These are phyloP conservation scores for Pseudochirops corinnae DNA, from an alignment of 2,797 vertebrate genomes.

Conservation along the genomic window DNA sequence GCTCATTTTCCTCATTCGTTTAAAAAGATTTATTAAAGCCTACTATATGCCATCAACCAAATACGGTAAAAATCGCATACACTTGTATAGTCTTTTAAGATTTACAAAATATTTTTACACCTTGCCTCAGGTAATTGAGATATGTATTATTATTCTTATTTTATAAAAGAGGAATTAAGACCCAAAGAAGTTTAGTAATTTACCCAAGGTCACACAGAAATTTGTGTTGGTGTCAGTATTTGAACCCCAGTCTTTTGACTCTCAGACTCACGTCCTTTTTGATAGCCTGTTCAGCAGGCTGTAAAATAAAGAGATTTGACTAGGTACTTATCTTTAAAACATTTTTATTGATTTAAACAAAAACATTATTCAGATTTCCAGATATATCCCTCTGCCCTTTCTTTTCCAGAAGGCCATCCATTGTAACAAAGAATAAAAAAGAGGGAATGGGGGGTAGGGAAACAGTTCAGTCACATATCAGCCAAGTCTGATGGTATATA, in stretches of 20 bases:
- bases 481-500: neutral
- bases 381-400: neutral
- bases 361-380: neutral
- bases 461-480: neutral
- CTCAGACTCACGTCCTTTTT: neutral
- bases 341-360: neutral
- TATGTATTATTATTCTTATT: neutral
- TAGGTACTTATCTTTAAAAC: neutral
- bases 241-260: neutral
- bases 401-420: neutral
- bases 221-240: neutral
- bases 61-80: neutral
- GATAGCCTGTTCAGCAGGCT: neutral
- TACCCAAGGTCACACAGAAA: neutral
- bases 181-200: neutral
- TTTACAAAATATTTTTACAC: neutral
- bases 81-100: neutral
- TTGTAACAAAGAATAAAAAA: neutral
- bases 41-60: neutral
- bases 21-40: neutral
- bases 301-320: neutral
- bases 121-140: neutral
- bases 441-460: neutral
- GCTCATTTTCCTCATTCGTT: neutral
- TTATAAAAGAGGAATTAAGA: neutral